phyloP scores from a whole-genome alignment of 2,113 vertebrate genomes.

The Paramormyrops kingsleyae region DNA sequence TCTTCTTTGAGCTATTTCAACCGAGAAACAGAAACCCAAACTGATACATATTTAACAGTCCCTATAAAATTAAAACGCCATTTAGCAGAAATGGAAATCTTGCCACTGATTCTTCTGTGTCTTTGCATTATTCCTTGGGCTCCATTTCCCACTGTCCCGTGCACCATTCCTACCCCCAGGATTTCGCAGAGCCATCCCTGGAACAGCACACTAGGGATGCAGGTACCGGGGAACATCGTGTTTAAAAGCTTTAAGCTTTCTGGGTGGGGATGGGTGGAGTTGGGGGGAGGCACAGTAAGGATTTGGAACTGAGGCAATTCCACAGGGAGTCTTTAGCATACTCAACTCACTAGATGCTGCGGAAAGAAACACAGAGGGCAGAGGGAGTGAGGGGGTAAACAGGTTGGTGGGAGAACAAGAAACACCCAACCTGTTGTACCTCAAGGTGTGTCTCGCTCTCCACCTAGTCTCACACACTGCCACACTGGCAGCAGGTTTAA shows the following conservation, averaged over 20 bases:
- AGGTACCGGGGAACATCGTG: neutral
- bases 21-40: neutral
- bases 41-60: neutral
- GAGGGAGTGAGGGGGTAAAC: neutral
- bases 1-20: neutral
- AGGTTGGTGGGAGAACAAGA: neutral
- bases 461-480: neutral
- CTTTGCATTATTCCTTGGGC: neutral
- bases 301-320: constrained; percentile 7
- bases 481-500: neutral
- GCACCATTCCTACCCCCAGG: neutral
- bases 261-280: neutral
- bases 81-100: neutral
- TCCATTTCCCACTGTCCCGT: neutral
- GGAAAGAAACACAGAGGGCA: neutral
- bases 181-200: neutral
- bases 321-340: neutral
- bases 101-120: neutral
- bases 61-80: neutral
- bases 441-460: too few relatives aligned
- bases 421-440: neutral
- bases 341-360: neutral
- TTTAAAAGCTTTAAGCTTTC: neutral
- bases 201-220: neutral
- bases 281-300: constrained; percentile 7